phyloP scores from a whole-genome alignment of 2,113 vertebrate species.

The Micronisus gabar region DNA sequence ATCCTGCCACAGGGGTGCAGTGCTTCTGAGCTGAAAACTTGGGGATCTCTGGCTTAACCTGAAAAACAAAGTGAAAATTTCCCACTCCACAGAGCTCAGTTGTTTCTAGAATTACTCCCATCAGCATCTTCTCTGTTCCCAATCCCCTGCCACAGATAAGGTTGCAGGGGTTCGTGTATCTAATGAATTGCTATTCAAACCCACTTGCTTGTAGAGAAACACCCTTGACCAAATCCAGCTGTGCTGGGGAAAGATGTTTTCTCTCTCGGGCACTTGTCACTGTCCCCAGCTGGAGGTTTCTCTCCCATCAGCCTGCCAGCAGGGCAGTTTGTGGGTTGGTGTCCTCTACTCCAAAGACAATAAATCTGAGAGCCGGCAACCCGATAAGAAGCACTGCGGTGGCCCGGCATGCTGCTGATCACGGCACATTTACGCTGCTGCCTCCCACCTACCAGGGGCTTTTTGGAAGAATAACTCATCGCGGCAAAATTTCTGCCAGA shows the following conservation, averaged over 20 bases:
- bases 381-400: neutral
- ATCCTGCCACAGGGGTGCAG: accelerated
- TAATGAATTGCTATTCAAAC: neutral
- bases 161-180: neutral
- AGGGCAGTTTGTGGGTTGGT: neutral
- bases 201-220: neutral
- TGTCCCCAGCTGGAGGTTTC: neutral
- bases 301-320: neutral
- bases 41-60: neutral
- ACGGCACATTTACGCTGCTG: neutral
- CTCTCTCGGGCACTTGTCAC: neutral
- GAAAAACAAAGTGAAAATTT: neutral
- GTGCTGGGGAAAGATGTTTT: neutral
- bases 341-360: neutral
- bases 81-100: neutral
- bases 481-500: neutral
- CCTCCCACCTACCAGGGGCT: neutral
- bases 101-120: neutral
- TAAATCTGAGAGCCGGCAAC: neutral
- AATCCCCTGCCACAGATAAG: neutral
- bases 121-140: neutral
- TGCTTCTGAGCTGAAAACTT: neutral
- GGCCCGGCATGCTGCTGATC: neutral
- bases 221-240: neutral
- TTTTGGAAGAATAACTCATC: neutral